Conservation (phyloP, 2,888 invertebrate genomes). For the Drosophila lutescens region DNA sequence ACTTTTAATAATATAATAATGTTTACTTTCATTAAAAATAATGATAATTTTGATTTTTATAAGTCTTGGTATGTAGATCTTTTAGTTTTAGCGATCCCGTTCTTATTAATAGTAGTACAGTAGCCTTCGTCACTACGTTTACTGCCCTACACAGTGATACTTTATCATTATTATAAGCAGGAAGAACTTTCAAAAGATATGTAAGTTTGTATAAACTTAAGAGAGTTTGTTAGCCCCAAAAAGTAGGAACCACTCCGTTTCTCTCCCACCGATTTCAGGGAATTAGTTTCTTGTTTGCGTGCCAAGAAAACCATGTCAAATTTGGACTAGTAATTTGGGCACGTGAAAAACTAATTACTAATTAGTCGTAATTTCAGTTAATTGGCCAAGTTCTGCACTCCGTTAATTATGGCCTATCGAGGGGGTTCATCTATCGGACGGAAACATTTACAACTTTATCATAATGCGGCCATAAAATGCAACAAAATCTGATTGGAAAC, state of each 20-base stretch:
- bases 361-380: conserved; percentile 61
- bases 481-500: conserved; percentile 47
- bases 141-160: too few relatives aligned
- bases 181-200: too few relatives aligned
- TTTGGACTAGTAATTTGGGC: conserved; percentile 8
- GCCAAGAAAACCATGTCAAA: conserved; percentile 30
- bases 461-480: conserved; percentile 60
- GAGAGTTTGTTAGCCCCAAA: not conserved
- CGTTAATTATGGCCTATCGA: conserved; percentile 16
- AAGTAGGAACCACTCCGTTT: not conserved
- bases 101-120: too few relatives aligned
- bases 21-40: too few relatives aligned
- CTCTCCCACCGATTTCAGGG: not conserved
- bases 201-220: too few relatives aligned
- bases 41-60: too few relatives aligned
- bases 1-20: too few relatives aligned
- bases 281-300: conserved; percentile 30
- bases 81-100: too few relatives aligned
- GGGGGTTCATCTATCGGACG: conserved; percentile 43
- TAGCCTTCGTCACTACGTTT: too few relatives aligned
- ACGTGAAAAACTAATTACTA: conserved; percentile 65
- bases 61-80: too few relatives aligned
- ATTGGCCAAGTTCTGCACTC: conserved; percentile 43
- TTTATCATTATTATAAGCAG: too few relatives aligned
- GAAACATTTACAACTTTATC: conserved; percentile 79